Evolutionary conservation across 2,797 vertebrate genomes (phyloP).

Genomic region (Sebastes oblongus): DNA sequence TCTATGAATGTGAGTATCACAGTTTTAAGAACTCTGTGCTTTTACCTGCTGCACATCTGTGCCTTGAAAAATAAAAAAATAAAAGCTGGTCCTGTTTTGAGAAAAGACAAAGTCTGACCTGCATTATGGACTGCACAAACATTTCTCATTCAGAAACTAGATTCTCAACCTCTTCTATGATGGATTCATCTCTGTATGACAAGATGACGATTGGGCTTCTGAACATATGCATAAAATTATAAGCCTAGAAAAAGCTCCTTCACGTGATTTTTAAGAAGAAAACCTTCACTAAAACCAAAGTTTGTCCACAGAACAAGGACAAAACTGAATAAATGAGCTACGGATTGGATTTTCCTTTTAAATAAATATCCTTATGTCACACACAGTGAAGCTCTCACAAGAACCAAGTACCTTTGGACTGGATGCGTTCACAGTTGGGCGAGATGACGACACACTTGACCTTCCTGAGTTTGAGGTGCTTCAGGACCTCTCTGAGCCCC

Average conservation of each 20-base stretch:
- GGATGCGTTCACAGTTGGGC: slow-evolving; percentile 96
- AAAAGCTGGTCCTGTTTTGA: no score
- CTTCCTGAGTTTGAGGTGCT: slow-evolving; percentile 94
- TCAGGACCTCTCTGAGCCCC: slow-evolving; percentile 95
- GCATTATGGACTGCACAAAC: neutral
- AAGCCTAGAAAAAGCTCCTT: neutral
- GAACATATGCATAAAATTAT: neutral
- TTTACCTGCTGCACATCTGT: neutral
- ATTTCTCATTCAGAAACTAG: neutral
- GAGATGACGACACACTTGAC: slow-evolving; percentile 97
- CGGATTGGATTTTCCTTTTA: neutral
- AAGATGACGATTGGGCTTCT: neutral
- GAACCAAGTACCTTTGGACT: slow-evolving; percentile 89
- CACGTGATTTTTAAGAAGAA: neutral
- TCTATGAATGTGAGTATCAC: neutral
- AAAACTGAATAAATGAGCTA: neutral
- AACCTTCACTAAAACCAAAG: neutral
- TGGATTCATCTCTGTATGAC: neutral
- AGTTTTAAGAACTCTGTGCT: neutral
- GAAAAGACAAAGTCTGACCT: neutral
- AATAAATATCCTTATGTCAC: neutral
- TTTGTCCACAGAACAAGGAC: neutral
- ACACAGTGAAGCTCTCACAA: neutral
- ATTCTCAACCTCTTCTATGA: neutral
- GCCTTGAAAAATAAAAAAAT: neutral